Evolutionary conservation across 2,888 invertebrate genomes (phyloP), one percentile per base, ranked within the genome.

Genomic region (Heliconius ethilla): DNA sequence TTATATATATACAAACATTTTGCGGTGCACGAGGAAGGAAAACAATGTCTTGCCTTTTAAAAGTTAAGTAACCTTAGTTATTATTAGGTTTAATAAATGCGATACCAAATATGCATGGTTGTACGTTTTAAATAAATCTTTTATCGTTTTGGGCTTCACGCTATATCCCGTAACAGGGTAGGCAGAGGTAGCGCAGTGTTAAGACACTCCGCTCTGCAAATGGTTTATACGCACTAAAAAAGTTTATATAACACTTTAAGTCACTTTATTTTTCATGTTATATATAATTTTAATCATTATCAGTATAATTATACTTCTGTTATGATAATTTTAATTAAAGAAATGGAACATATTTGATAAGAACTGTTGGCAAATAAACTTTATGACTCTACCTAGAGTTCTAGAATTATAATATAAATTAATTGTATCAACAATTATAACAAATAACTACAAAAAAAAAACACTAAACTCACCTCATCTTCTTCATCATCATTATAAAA

Each of bases 401-500:
- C 22, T 33, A 33, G 59, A 51, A 51, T 51, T 51, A 18, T 72
- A 55, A 55, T 33, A 5, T 33, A n/a, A 55, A 55, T n/a, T n/a
- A 51, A 33, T 55, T 29, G 2, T 11, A 29, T 2, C 7, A 18
- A 51, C 22, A 51, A 18, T 22, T 70, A 9, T 25, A 29, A 40
- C 13, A n/a, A 67, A 65, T 45, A 27, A 25, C n/a, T 9, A 13
- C 10, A 29, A n/a, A 27, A 29, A n/a, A 27, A 29, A 70, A 29
- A 7, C 18, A 27, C 6, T 55, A 25, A 27, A 85, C 94, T 90
- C 81, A 95, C 95, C 91, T 94, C 95, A 81, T 95, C 95, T 79
- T 95, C 95, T 81, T 95, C 95, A 75, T 95, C 95, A 75, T 95
- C 95, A 76, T 94, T 94, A 84, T 92, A 94, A 83, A 87, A 94